Conservation (phyloP, 2,113 vertebrate genomes). For the Paracanthobrama guichenoti region DNA sequence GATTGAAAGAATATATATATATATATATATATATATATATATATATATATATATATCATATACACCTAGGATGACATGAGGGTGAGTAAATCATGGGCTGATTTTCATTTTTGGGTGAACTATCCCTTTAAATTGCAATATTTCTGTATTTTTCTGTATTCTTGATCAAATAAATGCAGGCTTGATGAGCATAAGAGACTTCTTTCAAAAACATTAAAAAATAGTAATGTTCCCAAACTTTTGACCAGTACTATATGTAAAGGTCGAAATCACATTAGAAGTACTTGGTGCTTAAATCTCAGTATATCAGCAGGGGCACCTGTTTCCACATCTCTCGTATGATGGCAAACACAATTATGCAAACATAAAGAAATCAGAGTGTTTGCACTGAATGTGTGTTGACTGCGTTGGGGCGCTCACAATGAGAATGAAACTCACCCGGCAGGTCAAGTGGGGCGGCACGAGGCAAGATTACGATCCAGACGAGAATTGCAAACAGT, state of each 20-base stretch:
- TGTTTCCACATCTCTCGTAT: constrained; percentile 24
- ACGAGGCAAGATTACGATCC: constrained; percentile 1
- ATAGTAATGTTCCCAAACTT: too few relatives aligned
- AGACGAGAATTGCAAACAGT: constrained; percentile 6
- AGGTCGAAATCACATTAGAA: neutral
- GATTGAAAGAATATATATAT: too few relatives aligned
- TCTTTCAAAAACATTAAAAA: too few relatives aligned
- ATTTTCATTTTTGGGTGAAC: too few relatives aligned
- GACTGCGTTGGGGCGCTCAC: neutral
- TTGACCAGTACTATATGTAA: neutral
- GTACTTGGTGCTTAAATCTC: neutral
- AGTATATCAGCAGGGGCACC: constrained; percentile 18
- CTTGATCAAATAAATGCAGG: too few relatives aligned
- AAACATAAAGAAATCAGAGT: constrained; percentile 27
- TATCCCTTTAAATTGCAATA: too few relatives aligned
- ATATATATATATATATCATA: too few relatives aligned
- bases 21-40: too few relatives aligned
- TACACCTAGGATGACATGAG: too few relatives aligned
- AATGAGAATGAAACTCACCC: constrained; percentile 18
- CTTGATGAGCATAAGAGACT: too few relatives aligned
- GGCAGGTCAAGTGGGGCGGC: constrained; percentile 11
- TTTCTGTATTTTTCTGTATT: too few relatives aligned
- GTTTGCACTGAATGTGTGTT: neutral
- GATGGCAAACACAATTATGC: constrained; percentile 10
- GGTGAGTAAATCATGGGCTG: too few relatives aligned